Percentiles rank a stretch among this genome's conserved stretches.
phyloP scores from a whole-genome alignment of 2,797 vertebrate genomes.

The Spea hammondii region DNA sequence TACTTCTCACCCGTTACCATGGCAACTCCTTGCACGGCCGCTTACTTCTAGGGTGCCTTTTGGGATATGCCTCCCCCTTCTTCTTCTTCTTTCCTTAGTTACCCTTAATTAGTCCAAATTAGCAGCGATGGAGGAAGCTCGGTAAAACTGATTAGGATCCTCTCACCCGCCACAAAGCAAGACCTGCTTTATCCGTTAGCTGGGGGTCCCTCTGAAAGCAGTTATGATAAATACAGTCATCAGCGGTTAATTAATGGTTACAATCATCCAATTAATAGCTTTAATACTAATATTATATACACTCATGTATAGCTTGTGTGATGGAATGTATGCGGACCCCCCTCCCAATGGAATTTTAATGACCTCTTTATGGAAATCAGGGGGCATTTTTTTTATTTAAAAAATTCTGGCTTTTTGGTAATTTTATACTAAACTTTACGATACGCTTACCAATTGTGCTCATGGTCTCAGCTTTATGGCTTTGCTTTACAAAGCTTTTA shows the following conservation, averaged over 20 bases:
- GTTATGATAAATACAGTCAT: not conserved
- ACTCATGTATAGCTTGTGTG: no score
- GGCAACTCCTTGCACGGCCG: conserved; percentile 42
- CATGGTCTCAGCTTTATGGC: no score
- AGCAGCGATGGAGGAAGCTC: conserved; percentile 24
- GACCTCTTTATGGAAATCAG: no score
- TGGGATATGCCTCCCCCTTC: conserved; percentile 32
- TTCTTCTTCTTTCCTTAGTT: conserved; percentile 38
- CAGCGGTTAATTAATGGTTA: not conserved
- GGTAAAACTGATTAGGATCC: conserved; percentile 17
- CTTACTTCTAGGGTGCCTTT: conserved; percentile 39
- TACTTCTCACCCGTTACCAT: conserved; percentile 46
- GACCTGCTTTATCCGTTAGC: not conserved
- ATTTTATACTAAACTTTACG: no score
- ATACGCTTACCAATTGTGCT: no score
- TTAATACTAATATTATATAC: not conserved
- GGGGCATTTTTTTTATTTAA: no score
- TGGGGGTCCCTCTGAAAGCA: not conserved
- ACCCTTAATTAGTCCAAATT: conserved; percentile 50
- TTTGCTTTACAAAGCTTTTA: no score
- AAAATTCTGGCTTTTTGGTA: no score
- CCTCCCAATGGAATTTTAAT: no score
- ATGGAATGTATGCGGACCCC: no score
- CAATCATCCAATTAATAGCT: not conserved
- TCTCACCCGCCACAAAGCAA: not conserved